Conservation (phyloP, 2,888 invertebrate species). For the Opisthograptis luteolata region DNA sequence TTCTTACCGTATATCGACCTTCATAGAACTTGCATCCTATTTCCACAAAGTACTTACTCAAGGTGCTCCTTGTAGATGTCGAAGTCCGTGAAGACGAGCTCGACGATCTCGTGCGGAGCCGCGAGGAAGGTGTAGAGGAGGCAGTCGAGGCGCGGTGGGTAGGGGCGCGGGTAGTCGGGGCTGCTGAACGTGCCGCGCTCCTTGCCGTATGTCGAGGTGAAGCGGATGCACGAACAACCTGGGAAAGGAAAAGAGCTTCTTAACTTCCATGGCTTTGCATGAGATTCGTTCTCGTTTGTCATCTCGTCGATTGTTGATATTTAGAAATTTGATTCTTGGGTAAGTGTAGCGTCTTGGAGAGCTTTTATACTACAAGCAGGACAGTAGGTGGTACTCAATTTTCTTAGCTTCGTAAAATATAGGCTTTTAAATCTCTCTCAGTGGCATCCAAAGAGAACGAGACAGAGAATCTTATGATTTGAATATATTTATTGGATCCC, state of each 20-base stretch:
- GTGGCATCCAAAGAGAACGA: no score
- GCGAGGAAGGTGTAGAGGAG: slow-evolving; percentile 94
- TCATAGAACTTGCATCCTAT: no score
- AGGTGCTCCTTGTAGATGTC: slow-evolving; percentile 88
- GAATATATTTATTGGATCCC: no score
- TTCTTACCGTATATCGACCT: slow-evolving; percentile 91
- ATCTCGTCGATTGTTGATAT: no score
- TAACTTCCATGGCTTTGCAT: slow-evolving; percentile 1
- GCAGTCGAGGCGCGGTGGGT: slow-evolving; percentile 90
- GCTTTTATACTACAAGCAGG: no score
- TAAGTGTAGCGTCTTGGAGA: no score
- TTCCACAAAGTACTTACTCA: slow-evolving; percentile 85
- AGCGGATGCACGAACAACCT: slow-evolving; percentile 94
- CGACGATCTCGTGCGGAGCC: slow-evolving; percentile 91
- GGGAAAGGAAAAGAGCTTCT: slow-evolving; percentile 47
- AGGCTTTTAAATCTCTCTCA: no score
- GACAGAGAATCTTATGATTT: no score
- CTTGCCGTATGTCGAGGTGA: slow-evolving; percentile 91
- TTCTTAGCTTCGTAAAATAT: no score
- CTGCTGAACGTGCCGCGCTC: slow-evolving; percentile 93
- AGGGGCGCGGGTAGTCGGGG: slow-evolving; percentile 92
- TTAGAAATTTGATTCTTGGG: no score
- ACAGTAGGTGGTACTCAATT: no score
- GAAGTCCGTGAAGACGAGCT: slow-evolving; percentile 92
- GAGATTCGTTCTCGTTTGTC: no score